Conservation (phyloP, 2,888 invertebrate species). For the Axea sp. region DNA sequence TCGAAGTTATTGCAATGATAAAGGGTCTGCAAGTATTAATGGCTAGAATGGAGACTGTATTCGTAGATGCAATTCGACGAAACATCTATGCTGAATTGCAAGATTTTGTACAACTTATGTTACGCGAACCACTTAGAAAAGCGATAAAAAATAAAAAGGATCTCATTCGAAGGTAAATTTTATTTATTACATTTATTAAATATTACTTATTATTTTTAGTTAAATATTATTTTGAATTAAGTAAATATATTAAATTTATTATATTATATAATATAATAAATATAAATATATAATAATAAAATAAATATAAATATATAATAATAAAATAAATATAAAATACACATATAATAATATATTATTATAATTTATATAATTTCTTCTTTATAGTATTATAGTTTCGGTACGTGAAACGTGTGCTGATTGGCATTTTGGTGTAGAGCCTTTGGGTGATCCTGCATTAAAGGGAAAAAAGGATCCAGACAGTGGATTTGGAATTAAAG, state of each 20-base stretch:
- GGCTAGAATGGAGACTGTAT: constrained; percentile 98
- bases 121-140: constrained; percentile 96
- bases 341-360: no score
- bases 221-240: no score
- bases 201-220: no score
- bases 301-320: no score
- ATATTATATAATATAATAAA: no score
- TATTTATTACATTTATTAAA: not conserved
- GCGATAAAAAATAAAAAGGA: constrained; percentile 99
- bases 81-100: constrained; percentile 98
- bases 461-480: constrained; percentile 97
- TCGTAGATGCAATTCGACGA: constrained; percentile 92
- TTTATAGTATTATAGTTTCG: constrained; percentile 93
- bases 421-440: constrained; percentile 95
- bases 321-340: no score
- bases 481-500: constrained; percentile 93
- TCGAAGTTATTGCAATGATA: constrained; percentile 99
- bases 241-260: no score
- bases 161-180: constrained; percentile 86
- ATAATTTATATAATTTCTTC: no score
- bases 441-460: constrained; percentile 93
- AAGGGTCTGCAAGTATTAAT: constrained; percentile 98
- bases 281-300: not conserved
- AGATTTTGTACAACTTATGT: constrained; percentile 93
- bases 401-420: constrained; percentile 98